These are phyloP conservation scores for Tyrophagus putrescentiae DNA, from an alignment of 1,140 invertebrate species.

Conservation along the genomic window DNA sequence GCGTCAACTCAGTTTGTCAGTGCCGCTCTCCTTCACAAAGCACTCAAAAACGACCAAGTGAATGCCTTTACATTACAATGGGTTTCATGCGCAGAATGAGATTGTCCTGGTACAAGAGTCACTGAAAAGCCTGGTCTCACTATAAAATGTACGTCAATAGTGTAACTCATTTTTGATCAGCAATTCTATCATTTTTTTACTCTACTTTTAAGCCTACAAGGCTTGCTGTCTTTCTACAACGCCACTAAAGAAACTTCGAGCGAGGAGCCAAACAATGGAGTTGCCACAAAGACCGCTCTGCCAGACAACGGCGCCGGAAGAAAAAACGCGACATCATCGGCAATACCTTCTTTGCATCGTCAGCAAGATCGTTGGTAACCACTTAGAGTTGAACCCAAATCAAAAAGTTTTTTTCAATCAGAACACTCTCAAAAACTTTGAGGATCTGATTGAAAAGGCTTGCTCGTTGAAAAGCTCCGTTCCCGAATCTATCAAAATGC, in stretches of 20 bases:
- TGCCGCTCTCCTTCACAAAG: slow-evolving; percentile 78
- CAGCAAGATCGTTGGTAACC: slow-evolving; percentile 60
- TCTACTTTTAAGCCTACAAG: slow-evolving; percentile 34
- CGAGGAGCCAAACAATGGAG: slow-evolving; percentile 41
- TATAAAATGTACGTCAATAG: slow-evolving; percentile 45
- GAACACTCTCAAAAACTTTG: slow-evolving; percentile 70
- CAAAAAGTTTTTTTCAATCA: slow-evolving; percentile 71
- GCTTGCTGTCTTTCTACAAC: slow-evolving; percentile 39
- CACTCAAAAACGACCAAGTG: slow-evolving; percentile 71
- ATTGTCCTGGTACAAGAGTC: slow-evolving; percentile 71
- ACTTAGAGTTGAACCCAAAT: slow-evolving; percentile 66
- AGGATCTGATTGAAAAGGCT: slow-evolving; percentile 95
- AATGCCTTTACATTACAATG: slow-evolving; percentile 94
- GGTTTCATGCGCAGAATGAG: slow-evolving; percentile 94
- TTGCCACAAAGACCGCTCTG: slow-evolving; percentile 73
- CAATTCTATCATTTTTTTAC: too few species aligned
- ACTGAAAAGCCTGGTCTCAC: slow-evolving; percentile 70
- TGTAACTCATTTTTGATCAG: slow-evolving; percentile 19
- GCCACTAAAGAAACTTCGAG: slow-evolving; percentile 58
- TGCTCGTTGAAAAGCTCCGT: slow-evolving; percentile 61
- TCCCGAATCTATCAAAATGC: slow-evolving; percentile 96
- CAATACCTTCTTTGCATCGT: slow-evolving; percentile 74
- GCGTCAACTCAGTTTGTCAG: slow-evolving; percentile 97
- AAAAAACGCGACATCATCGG: slow-evolving; percentile 97
- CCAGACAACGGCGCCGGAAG: slow-evolving; percentile 73